phyloP scores from a whole-genome alignment of 2,797 vertebrate genomes.

The Chaetophractus vellerosus region DNA sequence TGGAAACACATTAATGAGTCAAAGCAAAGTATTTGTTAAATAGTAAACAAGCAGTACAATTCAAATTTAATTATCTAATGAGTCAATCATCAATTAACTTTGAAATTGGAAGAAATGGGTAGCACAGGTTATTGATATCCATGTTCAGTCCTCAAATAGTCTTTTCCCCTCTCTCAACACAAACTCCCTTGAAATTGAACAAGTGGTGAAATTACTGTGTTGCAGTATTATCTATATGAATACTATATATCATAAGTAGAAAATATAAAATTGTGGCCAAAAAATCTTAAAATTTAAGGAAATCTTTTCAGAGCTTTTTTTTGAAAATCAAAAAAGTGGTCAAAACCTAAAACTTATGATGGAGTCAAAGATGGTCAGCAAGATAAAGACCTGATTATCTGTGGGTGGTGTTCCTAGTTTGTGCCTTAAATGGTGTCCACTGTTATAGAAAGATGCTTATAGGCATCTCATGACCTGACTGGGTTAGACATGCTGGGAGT shows the following conservation, averaged over 20 bases:
- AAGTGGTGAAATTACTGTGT: background rate
- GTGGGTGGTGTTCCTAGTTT: background rate
- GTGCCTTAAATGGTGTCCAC: background rate
- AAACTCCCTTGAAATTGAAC: slow-evolving; percentile 33
- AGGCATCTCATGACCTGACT: background rate
- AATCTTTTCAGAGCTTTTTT: too few species aligned
- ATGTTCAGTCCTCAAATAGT: background rate
- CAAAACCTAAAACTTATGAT: background rate
- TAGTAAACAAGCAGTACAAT: slow-evolving; percentile 22
- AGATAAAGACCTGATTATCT: background rate
- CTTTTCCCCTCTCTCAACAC: background rate
- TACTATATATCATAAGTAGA: background rate
- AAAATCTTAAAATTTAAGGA: too few species aligned
- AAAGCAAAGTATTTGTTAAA: slow-evolving; percentile 40
- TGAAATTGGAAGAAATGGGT: slow-evolving; percentile 24
- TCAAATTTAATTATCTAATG: slow-evolving; percentile 2
- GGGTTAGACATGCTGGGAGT: background rate
- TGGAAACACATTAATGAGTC: slow-evolving; percentile 19
- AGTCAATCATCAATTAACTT: slow-evolving; percentile 51
- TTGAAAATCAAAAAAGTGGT: background rate
- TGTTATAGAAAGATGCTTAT: background rate
- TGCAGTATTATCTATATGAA: background rate
- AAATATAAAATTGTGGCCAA: background rate
- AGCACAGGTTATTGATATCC: background rate
- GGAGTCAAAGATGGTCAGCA: background rate